Conservation (phyloP, 1,140 invertebrate genomes). For the Heterodera schachtii region DNA sequence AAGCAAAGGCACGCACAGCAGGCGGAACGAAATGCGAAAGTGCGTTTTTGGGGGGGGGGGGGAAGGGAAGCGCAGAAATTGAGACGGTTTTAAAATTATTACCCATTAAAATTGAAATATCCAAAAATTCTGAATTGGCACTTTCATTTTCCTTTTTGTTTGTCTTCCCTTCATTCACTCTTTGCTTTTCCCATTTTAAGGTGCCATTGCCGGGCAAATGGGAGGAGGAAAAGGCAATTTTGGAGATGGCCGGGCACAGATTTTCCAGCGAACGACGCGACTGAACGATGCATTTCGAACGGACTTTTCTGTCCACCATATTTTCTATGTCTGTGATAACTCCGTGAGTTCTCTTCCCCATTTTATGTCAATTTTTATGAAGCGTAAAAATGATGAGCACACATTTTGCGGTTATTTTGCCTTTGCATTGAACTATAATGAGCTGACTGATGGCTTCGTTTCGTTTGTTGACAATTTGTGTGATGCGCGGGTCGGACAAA, state of each 20-base stretch:
- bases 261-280: conserved; percentile 34
- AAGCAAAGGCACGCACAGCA: conserved; percentile 53
- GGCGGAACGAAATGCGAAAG: conserved; percentile 57
- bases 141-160: too few relatives aligned
- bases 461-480: too few relatives aligned
- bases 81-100: too few relatives aligned
- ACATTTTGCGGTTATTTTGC: not conserved
- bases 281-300: not conserved
- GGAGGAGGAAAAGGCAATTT: conserved; percentile 61
- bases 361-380: not conserved
- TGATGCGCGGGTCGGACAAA: too few relatives aligned
- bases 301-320: not conserved
- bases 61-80: too few relatives aligned
- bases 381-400: not conserved
- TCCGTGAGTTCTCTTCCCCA: not conserved
- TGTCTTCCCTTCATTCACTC: too few relatives aligned
- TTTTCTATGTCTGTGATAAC: not conserved
- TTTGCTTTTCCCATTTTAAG: conserved; percentile 31
- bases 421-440: too few relatives aligned
- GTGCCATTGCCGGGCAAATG: conserved; percentile 64
- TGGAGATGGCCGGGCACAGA: conserved; percentile 30
- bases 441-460: too few relatives aligned
- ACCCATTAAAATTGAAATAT: too few relatives aligned
- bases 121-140: too few relatives aligned
- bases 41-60: conserved; percentile 6